Evolutionary conservation across 2,113 vertebrate genomes (phyloP).

Genomic region (Ceyx melanurus): DNA sequence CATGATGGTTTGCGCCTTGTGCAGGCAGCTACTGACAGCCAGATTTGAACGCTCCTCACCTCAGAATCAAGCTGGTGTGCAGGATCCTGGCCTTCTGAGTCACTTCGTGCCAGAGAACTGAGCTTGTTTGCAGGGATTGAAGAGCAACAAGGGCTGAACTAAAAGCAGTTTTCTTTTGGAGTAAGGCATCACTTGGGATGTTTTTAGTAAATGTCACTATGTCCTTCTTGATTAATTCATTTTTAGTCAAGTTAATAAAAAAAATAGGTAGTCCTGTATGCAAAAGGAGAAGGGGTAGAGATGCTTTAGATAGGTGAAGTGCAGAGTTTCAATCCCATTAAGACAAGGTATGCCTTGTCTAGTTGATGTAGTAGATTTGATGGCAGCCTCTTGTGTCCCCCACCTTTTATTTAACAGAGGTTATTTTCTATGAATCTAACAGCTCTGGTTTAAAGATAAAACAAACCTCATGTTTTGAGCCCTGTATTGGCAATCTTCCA

Average conservation of each 20-base stretch:
- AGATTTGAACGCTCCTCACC: not conserved
- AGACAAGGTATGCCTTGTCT: not conserved
- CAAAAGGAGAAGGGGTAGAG: not conserved
- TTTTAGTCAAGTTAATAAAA: not conserved
- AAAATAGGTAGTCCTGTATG: too few species aligned
- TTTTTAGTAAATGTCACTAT: fast-evolving
- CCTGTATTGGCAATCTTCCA: fast-evolving
- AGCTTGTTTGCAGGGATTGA: fast-evolving
- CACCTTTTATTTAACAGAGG: not conserved
- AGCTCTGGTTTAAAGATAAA: not conserved
- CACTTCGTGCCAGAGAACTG: fast-evolving
- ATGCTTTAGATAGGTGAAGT: not conserved
- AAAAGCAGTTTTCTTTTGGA: not conserved
- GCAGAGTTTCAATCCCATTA: not conserved
- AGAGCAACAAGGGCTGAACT: not conserved
- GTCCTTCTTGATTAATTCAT: not conserved
- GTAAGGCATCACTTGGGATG: not conserved
- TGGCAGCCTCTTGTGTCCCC: not conserved
- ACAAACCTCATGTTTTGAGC: not conserved
- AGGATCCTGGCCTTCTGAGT: not conserved
- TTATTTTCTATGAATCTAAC: not conserved
- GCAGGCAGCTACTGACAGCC: not conserved
- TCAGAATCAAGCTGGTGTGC: not conserved
- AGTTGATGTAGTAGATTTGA: not conserved
- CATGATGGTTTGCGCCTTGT: not conserved